phyloP scores from a whole-genome alignment of 2,113 vertebrate species.

The pig (Sus scrofa) region T2T-Sscrofa CM000820.6:142747001-142747500 shows the following conservation, averaged over 20 bases:
- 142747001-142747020: no score
- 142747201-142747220: neutral
- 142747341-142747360: neutral
- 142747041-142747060: no score
- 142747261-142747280: neutral
- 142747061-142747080: no score
- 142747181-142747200: neutral
- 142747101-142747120: no score
- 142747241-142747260: neutral
- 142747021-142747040: no score
- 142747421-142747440: no score
- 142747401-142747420: no score
- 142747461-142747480: neutral
- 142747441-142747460: neutral
- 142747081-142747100: no score
- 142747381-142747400: fast-evolving
- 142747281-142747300: neutral
- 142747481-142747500: no score
- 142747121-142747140: no score
- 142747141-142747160: no score
- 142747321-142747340: neutral
- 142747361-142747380: neutral
- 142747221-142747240: neutral
- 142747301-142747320: neutral
- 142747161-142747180: neutral